Evolutionary conservation across 37 sponge, comb jelly and placozoan genomes (phyloP).

Genomic region (Haliclona indistincta): DNA sequence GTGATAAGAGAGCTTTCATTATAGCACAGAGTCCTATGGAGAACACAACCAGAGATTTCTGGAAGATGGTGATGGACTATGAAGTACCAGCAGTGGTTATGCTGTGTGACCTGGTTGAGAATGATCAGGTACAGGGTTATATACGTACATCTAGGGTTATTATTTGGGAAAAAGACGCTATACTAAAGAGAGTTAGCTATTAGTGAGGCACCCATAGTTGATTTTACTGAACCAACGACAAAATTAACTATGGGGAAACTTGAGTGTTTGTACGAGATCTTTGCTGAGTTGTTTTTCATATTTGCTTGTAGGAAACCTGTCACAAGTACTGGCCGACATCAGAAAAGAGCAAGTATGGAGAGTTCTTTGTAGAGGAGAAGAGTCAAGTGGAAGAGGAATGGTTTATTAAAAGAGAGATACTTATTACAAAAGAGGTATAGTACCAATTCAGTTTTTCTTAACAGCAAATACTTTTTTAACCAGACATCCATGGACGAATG

Average conservation of each 20-base stretch:
- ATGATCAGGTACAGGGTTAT: conserved; percentile 31
- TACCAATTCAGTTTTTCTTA: background rate
- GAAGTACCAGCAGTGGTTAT: conserved; percentile 37
- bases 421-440: background rate
- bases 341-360: background rate
- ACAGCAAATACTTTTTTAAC: background rate
- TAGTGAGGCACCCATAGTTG: too few relatives aligned
- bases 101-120: conserved; percentile 52
- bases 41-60: conserved; percentile 56
- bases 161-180: too few relatives aligned
- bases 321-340: background rate
- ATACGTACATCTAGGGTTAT: too few relatives aligned
- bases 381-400: too few relatives aligned
- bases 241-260: too few relatives aligned
- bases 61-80: conserved; percentile 53
- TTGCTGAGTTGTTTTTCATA: too few relatives aligned
- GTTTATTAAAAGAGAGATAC: conserved; percentile 2
- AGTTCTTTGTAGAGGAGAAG: background rate
- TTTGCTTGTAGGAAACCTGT: background rate
- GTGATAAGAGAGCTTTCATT: conserved; percentile 66
- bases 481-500: background rate
- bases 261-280: too few relatives aligned
- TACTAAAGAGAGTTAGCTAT: too few relatives aligned
- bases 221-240: too few relatives aligned
- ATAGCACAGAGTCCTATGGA: conserved; percentile 68